Conservation (phyloP, 2,888 invertebrate genomes). For the Mesorhabditis spiculigera region DNA sequence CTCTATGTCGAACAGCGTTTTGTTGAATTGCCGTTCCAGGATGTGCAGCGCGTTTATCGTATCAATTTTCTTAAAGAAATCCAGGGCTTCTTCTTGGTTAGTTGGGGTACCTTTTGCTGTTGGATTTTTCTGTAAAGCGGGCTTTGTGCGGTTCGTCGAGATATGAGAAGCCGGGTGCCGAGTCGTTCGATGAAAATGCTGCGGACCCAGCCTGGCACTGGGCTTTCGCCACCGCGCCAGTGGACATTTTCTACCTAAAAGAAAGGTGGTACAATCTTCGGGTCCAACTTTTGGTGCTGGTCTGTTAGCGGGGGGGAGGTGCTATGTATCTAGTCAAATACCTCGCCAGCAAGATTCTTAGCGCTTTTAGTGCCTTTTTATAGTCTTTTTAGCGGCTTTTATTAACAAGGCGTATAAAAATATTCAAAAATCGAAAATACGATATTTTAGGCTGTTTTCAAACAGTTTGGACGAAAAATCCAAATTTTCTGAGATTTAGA, state of each 20-base stretch:
- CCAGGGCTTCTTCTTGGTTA: not conserved
- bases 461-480: no score
- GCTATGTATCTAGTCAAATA: not conserved
- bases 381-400: no score
- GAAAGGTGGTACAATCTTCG: not conserved
- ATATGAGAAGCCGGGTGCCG: conserved; percentile 84
- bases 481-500: no score
- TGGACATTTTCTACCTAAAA: conserved; percentile 75
- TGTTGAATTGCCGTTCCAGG: conserved; percentile 40
- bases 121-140: conserved; percentile 38
- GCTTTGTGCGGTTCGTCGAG: conserved; percentile 34
- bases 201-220: conserved; percentile 85
- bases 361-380: no score
- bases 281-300: no score
- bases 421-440: no score
- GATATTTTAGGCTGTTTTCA: no score
- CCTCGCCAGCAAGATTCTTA: no score
- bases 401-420: no score
- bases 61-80: conserved; percentile 5
- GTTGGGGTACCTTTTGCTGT: conserved; percentile 21
- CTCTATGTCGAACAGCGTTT: conserved; percentile 38
- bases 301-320: not conserved
- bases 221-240: conserved; percentile 77
- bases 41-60: conserved; percentile 39
- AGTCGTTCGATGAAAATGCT: conserved; percentile 85